A percentile compares a stretch with the other conserved stretches of the same genome.
Evolutionary conservation across 2,888 invertebrate genomes (phyloP).

Genomic region (Cryptus viduatorius): DNA sequence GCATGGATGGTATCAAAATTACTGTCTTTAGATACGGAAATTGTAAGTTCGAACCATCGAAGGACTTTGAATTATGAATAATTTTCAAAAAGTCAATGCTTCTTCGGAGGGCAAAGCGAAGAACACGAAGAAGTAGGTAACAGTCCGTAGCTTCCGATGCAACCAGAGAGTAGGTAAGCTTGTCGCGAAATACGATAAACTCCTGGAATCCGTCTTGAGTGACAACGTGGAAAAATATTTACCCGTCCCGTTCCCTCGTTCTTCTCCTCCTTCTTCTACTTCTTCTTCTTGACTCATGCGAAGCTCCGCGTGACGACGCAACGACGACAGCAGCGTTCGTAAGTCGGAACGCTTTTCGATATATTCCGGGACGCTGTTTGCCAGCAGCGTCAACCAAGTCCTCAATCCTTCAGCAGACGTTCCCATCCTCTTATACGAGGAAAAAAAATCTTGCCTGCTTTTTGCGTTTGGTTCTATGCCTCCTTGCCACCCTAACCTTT

Average conservation of each 20-base stretch:
- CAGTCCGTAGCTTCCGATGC: neutral
- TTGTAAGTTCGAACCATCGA: too few species aligned
- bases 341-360: slow-evolving; percentile 29
- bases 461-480: slow-evolving; percentile 20
- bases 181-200: slow-evolving; percentile 56
- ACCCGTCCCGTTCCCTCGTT: slow-evolving; percentile 46
- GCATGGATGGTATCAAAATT: too few species aligned
- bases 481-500: slow-evolving; percentile 20
- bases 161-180: slow-evolving; percentile 24
- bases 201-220: slow-evolving; percentile 54
- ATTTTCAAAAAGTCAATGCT: neutral
- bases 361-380: slow-evolving; percentile 28
- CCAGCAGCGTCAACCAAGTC: slow-evolving; percentile 34
- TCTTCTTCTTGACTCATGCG: slow-evolving; percentile 22
- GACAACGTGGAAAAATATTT: slow-evolving; percentile 63
- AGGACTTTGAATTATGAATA: neutral
- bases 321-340: slow-evolving; percentile 27
- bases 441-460: slow-evolving; percentile 21
- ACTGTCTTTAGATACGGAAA: too few species aligned
- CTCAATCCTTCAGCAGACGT: slow-evolving; percentile 24
- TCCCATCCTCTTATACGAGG: slow-evolving; percentile 16
- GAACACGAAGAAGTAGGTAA: neutral
- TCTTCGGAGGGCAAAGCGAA: neutral
- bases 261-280: slow-evolving; percentile 37
- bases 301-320: slow-evolving; percentile 21